phyloP scores from a whole-genome alignment of 2,888 invertebrate genomes.

The Conops quadrifasciatus region DNA sequence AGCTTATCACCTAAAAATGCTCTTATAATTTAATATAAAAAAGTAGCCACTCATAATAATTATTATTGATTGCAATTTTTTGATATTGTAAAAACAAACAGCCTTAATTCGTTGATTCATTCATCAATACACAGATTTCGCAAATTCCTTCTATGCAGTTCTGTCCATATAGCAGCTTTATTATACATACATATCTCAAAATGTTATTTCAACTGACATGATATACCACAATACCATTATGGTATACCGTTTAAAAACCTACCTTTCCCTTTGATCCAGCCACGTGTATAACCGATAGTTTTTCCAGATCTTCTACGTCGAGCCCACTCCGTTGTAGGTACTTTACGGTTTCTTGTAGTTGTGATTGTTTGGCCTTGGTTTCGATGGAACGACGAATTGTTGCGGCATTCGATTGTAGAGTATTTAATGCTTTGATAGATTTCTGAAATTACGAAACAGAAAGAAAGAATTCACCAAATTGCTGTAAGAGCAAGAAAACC shows the following conservation, averaged over 20 bases:
- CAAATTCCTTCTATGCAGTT: no score
- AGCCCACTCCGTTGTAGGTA: conserved; percentile 74
- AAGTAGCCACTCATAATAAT: no score
- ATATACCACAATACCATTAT: no score
- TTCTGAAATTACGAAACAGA: conserved; percentile 66
- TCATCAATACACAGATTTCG: no score
- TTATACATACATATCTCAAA: no score
- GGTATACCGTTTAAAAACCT: conserved; percentile 35
- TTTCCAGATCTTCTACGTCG: conserved; percentile 72
- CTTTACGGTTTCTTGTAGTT: conserved; percentile 67
- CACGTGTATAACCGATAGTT: conserved; percentile 89
- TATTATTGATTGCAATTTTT: no score
- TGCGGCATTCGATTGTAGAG: conserved; percentile 77
- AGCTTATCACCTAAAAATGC: no score
- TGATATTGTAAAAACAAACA: no score
- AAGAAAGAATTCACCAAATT: neutral
- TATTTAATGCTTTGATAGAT: conserved; percentile 74
- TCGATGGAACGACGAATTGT: conserved; percentile 67
- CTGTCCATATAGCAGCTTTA: no score
- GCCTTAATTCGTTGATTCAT: no score
- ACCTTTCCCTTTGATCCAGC: conserved; percentile 97
- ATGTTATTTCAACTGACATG: no score
- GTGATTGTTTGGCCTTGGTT: conserved; percentile 55
- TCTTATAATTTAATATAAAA: no score
- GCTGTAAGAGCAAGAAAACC: neutral